These are phyloP conservation scores for Leistus spinibarbis DNA, from an alignment of 2,888 invertebrate species.

Conservation along the genomic window DNA sequence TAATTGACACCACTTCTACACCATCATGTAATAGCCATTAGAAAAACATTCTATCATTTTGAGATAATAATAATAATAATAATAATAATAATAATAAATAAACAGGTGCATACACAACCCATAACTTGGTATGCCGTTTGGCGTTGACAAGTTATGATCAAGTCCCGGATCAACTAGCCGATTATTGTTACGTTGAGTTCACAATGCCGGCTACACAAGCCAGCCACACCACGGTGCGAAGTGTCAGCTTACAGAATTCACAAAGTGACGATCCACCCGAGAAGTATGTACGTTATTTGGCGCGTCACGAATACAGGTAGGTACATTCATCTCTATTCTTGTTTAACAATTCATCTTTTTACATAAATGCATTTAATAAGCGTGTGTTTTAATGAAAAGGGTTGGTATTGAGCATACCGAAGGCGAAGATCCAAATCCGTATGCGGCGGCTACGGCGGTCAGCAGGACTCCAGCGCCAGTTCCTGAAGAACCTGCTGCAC, in stretches of 20 bases:
- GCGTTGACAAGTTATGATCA: slow-evolving; percentile 97
- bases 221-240: slow-evolving; percentile 94
- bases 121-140: slow-evolving; percentile 92
- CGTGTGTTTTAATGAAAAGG: slow-evolving; percentile 56
- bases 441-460: slow-evolving; percentile 67
- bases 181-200: slow-evolving; percentile 91
- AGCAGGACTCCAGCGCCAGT: slow-evolving; percentile 61
- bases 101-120: slow-evolving; percentile 95
- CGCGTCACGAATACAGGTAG: slow-evolving; percentile 93
- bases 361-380: background rate
- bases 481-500: slow-evolving; percentile 55
- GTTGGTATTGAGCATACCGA: slow-evolving; percentile 90
- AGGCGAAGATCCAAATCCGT: slow-evolving; percentile 72
- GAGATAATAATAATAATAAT: slow-evolving; percentile 22
- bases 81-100: slow-evolving; percentile 28
- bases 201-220: slow-evolving; percentile 98
- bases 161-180: slow-evolving; percentile 90
- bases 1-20: no score
- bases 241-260: slow-evolving; percentile 86
- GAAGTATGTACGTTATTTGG: slow-evolving; percentile 96
- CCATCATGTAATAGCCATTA: no score
- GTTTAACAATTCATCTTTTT: background rate
- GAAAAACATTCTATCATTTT: no score
- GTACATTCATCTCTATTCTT: slow-evolving; percentile 39
- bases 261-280: slow-evolving; percentile 92